Conservation (phyloP, 2,113 vertebrate species). For the Eulacestoma nigropectus region DNA sequence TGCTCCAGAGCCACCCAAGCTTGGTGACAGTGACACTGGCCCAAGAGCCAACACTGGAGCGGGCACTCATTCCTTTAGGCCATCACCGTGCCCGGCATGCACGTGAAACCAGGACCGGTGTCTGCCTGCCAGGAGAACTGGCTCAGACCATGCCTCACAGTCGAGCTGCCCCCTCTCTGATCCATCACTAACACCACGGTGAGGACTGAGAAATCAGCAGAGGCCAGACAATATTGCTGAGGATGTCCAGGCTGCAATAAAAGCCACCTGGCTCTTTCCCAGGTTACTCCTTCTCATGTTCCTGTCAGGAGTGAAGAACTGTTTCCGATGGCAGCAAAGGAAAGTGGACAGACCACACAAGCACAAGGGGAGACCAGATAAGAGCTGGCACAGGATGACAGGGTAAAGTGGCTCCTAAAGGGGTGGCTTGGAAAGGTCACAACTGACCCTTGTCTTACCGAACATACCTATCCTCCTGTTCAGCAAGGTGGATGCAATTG, state of each 20-base stretch:
- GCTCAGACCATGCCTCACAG: background rate
- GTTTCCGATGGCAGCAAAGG: background rate
- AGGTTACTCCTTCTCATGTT: background rate
- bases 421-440: too few species aligned
- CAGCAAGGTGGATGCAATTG: background rate
- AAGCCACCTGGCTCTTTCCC: background rate
- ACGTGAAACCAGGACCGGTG: background rate
- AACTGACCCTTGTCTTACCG: background rate
- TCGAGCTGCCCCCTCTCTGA: background rate
- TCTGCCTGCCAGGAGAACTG: background rate
- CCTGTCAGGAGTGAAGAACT: too few species aligned
- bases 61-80: background rate
- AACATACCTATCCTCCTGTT: fast-evolving
- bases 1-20: background rate
- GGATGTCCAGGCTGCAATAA: background rate
- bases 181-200: background rate
- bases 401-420: background rate
- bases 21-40: background rate
- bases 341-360: background rate
- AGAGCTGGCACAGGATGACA: background rate
- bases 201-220: background rate
- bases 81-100: too few species aligned
- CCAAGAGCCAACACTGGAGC: too few species aligned
- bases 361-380: background rate
- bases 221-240: background rate